Conservation (phyloP, 1,140 invertebrate species). For the Papilio polyxenes region DNA sequence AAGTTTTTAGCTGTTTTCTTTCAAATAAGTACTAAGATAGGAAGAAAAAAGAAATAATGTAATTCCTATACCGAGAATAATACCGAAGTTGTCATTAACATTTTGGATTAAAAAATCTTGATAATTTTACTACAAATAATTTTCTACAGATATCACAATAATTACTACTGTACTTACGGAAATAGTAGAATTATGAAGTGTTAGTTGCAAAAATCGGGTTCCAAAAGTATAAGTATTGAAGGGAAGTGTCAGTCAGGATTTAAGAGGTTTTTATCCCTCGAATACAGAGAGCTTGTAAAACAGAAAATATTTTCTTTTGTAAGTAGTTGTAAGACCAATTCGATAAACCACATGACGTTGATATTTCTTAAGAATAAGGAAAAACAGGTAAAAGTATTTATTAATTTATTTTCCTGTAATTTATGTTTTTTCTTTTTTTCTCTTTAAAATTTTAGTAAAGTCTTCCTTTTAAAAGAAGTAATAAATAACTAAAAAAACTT, state of each 20-base stretch:
- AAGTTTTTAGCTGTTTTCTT: background rate
- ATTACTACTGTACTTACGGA: background rate
- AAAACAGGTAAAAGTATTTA: background rate
- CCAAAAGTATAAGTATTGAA: background rate
- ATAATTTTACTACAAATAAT: background rate
- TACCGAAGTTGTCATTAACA: background rate
- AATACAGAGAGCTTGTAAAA: constrained; percentile 19
- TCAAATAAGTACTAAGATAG: background rate
- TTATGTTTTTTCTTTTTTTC: background rate
- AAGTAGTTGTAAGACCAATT: background rate
- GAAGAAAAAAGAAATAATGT: background rate
- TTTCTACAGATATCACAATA: background rate
- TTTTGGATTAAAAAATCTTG: background rate
- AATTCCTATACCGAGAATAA: background rate
- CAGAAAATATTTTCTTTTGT: constrained; percentile 23
- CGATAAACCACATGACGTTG: constrained; percentile 11
- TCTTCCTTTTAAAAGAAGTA: too few relatives aligned
- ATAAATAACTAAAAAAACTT: too few relatives aligned
- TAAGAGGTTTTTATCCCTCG: background rate
- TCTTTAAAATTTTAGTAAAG: too few relatives aligned
- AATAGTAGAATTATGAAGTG: background rate
- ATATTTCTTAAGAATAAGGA: background rate
- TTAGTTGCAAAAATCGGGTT: background rate
- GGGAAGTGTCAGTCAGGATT: constrained; percentile 26
- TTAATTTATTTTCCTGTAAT: too few relatives aligned